Conservation (phyloP, 2,113 vertebrate species). For the Cacatua alba region DNA sequence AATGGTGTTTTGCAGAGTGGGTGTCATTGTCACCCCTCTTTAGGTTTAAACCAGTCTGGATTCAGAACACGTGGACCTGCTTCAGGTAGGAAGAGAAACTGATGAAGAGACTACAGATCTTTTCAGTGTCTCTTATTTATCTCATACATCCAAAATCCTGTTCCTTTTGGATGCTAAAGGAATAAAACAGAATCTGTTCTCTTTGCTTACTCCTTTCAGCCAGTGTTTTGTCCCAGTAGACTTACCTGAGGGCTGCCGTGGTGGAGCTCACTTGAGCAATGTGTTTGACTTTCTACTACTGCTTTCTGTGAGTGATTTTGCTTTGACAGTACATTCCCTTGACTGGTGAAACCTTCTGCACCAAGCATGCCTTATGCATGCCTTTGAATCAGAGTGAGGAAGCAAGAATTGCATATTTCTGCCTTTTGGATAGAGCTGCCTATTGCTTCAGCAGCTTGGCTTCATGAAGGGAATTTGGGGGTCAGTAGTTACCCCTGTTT, state of each 20-base stretch:
- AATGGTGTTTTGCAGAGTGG: background rate
- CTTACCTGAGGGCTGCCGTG: background rate
- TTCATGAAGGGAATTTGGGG: background rate
- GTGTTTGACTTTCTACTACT: background rate
- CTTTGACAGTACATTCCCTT: accelerated
- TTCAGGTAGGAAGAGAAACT: background rate
- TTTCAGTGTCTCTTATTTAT: background rate
- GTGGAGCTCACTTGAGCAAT: background rate
- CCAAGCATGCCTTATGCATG: accelerated
- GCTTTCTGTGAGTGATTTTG: accelerated
- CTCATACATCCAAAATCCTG: background rate
- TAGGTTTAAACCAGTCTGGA: background rate
- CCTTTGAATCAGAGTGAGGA: background rate
- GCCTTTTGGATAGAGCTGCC: background rate
- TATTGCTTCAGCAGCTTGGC: background rate
- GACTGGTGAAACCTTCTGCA: background rate
- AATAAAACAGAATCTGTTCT: background rate
- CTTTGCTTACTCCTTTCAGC: background rate
- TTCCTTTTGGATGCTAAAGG: background rate
- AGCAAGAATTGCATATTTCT: background rate
- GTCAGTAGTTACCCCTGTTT: background rate
- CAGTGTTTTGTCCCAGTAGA: background rate
- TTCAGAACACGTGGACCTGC: background rate
- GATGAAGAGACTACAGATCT: background rate
- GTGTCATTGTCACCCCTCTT: background rate